Conservation (phyloP, 2,797 vertebrate genomes). For the Sebastes steindachneri region DNA sequence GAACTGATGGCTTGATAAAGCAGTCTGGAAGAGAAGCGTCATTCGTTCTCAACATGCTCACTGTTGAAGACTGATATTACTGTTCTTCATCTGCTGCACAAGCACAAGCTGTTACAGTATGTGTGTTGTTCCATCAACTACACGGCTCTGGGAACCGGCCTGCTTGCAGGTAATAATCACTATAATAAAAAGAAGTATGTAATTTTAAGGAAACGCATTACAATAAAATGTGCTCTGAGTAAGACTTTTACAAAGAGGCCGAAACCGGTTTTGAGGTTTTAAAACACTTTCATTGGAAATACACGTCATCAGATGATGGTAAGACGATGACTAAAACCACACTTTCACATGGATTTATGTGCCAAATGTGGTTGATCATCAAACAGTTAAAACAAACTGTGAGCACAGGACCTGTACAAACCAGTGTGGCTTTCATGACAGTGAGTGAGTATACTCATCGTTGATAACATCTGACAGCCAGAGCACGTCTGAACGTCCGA, state of each 20-base stretch:
- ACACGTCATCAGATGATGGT: neutral
- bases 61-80: neutral
- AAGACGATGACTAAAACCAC: neutral
- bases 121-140: slow-evolving; percentile 32
- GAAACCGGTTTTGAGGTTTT: neutral
- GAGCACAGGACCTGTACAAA: neutral
- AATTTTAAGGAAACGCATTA: neutral
- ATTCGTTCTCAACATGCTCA: neutral
- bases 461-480: neutral
- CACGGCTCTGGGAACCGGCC: slow-evolving; percentile 48
- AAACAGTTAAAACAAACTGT: neutral
- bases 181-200: neutral
- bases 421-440: neutral
- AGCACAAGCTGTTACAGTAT: slow-evolving; percentile 20
- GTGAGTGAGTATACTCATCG: neutral
- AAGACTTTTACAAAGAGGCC: neutral
- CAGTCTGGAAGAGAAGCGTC: neutral
- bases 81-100: neutral
- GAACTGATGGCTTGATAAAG: neutral
- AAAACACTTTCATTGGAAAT: neutral
- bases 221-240: neutral
- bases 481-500: neutral
- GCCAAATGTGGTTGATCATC: neutral
- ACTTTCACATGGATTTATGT: neutral
- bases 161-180: neutral